A percentile compares a stretch with the other conserved stretches of the same genome.
Evolutionary conservation across 2,797 vertebrate species (phyloP).

Genomic region (Gila robusta): DNA sequence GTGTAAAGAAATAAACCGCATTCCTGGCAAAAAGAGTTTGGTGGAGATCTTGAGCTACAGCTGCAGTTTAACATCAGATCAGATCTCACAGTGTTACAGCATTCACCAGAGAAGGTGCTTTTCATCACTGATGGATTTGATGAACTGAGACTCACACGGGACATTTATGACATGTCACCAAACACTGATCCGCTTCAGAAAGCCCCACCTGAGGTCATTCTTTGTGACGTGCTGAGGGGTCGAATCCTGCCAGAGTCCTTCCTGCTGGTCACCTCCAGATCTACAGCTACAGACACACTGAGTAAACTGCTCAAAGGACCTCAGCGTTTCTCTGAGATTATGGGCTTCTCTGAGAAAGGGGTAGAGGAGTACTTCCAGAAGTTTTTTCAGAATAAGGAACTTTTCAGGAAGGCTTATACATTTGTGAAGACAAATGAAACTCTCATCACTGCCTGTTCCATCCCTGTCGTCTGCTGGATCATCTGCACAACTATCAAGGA

Average conservation of each 20-base stretch:
- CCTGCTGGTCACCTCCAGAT: conserved; percentile 47
- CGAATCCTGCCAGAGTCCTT: conserved; percentile 27
- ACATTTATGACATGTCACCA: background rate
- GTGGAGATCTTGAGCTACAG: conserved; percentile 38
- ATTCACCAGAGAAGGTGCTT: conserved; percentile 20
- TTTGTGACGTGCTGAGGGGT: conserved; percentile 37
- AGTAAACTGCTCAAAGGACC: conserved; percentile 31
- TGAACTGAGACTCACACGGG: conserved; percentile 2
- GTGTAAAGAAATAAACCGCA: conserved; percentile 47
- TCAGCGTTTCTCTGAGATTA: conserved; percentile 42
- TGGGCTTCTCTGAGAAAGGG: conserved; percentile 38
- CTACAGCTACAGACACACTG: conserved; percentile 31
- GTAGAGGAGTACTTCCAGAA: conserved; percentile 42
- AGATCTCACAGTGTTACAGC: conserved; percentile 31
- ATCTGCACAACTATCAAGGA: conserved; percentile 41
- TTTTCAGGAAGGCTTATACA: background rate
- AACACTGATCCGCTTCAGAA: background rate
- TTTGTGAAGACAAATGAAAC: conserved; percentile 3
- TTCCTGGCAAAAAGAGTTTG: conserved; percentile 14
- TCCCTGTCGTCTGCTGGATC: conserved; percentile 54
- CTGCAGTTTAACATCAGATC: conserved; percentile 21
- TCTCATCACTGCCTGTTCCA: conserved; percentile 33
- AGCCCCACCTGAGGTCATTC: background rate
- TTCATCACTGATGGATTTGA: conserved; percentile 55
- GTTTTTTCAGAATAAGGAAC: conserved; percentile 23